These are phyloP conservation scores for Amphimedon queenslandica DNA, from an alignment of 37 sponge, comb jelly and placozoan genomes.

Conservation along the genomic window DNA sequence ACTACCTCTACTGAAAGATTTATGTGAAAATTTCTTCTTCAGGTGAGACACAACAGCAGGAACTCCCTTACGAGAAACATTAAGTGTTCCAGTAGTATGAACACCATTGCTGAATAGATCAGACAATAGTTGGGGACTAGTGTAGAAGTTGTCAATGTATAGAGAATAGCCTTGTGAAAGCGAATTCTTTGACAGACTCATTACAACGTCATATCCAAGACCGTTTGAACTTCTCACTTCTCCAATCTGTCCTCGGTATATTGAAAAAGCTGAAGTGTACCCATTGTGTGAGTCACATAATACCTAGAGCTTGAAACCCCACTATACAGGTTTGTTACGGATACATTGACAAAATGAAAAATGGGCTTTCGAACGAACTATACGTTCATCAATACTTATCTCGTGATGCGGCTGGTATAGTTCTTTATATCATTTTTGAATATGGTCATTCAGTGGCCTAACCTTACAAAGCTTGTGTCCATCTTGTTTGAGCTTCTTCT, in stretches of 20 bases:
- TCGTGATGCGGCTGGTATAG: neutral
- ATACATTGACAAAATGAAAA: constrained; percentile 31
- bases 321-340: constrained; percentile 44
- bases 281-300: constrained; percentile 10
- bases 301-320: constrained; percentile 48
- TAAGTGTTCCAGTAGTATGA: constrained; percentile 28
- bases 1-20: constrained; percentile 1
- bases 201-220: constrained; percentile 37
- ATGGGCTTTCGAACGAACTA: neutral
- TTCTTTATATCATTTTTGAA: neutral
- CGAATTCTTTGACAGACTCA: neutral
- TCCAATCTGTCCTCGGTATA: constrained; percentile 37
- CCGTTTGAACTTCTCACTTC: constrained; percentile 1
- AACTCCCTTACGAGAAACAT: constrained; percentile 3
- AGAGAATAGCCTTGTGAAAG: constrained; percentile 42
- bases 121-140: constrained; percentile 5
- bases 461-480: constrained; percentile 4
- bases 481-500: neutral
- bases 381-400: neutral
- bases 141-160: constrained; percentile 50
- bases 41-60: constrained; percentile 6
- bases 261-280: constrained; percentile 26
- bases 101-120: constrained; percentile 3
- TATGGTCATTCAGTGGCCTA: neutral
- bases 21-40: neutral